Evolutionary conservation across 2,113 vertebrate genomes (phyloP), one percentile per base, ranked within the genome.

Genomic region (Lichenostomus cassidix): DNA sequence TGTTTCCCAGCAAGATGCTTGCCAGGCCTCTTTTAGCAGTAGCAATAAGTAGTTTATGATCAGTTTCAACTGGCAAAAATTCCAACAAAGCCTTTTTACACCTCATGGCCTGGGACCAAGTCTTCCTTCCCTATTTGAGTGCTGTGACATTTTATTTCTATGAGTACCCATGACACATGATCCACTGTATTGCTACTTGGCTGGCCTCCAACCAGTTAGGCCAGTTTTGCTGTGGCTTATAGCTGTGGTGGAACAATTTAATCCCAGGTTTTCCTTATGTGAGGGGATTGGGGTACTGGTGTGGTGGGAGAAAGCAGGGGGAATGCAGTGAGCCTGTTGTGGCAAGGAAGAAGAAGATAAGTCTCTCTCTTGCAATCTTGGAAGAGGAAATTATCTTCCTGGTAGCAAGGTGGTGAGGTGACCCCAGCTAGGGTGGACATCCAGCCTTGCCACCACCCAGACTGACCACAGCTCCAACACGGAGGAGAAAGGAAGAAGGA

Each of bases 121-220:
- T 49, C 80, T 94, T 92, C 79, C 56, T 93, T 92, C 94, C 73
- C 83, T 91, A 87, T 92, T 70, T 89, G 83, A 92, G 64, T 60
- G 29, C 92, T 86, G 79, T 96, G 90, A 90, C 83, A 89, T 96
- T 94, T 94, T 55, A 90, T 95, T 96, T 91, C 95, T 96, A 13
- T 89, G 94, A 96, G 94, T 89, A 87, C 86, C 49, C 83, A 67
- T 81, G 90, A 96, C 92, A 95, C 47, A 90, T 78, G 92, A 96
- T 86, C 88, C 83, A 81, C 89, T 60, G 67, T 55, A 75, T 93
- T 94, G 80, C 73, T 78, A 31, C 29, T 95, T 97, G 91, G 86
- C 95, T 90, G 15, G 39, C 78, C 31, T 95, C 92, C 94, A 94
- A 90, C 80, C 90, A 95, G 95, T 82, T 90, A 87, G 71, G 76